Base-by-base conservation (phyloP, 2,888 invertebrate species). In the Congeria kusceri region DNA sequence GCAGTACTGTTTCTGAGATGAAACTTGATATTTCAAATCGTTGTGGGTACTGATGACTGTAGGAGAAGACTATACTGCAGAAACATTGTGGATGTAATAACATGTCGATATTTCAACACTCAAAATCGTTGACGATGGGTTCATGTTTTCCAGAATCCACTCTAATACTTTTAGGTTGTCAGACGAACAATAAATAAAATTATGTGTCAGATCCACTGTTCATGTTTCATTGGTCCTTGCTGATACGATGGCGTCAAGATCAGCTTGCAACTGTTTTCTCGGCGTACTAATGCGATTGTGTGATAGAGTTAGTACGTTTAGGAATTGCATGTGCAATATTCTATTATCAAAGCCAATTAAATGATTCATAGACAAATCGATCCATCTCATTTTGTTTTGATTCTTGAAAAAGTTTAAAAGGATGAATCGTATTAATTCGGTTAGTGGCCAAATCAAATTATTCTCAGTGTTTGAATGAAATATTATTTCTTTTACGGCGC, bases 321-420 rank as follows among this genome's bases (percentile, higher is more conserved):
- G 67, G 7, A 56, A 18, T 23, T n/a, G 57, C 71, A 77, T 66
- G 46, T 77, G 77, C 27, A 44, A 23, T 7, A 77, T 29, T 11
- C 58, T 15, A 27, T 64, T 23, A 2, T 72, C 46, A 53, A 77
- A 77, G 13, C 39, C 20, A 5, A 56, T 62, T 18, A 77, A 7
- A 13, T 28, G 2, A 46, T 77, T 77, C 1, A 15, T n/a, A n/a
- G n/a, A n/a, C n/a, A n/a, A n/a, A n/a, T n/a, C n/a, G n/a, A n/a
- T n/a, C n/a, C n/a, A n/a, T n/a, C n/a, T n/a, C n/a, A n/a, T n/a
- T n/a, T n/a, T n/a, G n/a, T n/a, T n/a, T n/a, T n/a, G n/a, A n/a
- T 28, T 28, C n/a, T 39, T 32, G 2, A 77, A 56, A 63, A 77
- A 68, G 0, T 29, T 11, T n/a, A n/a, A n/a, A n/a, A n/a, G 9